Evolutionary conservation across 2,888 invertebrate species (phyloP), one percentile per base, ranked within the genome.

Genomic region (Clostera curtula): DNA sequence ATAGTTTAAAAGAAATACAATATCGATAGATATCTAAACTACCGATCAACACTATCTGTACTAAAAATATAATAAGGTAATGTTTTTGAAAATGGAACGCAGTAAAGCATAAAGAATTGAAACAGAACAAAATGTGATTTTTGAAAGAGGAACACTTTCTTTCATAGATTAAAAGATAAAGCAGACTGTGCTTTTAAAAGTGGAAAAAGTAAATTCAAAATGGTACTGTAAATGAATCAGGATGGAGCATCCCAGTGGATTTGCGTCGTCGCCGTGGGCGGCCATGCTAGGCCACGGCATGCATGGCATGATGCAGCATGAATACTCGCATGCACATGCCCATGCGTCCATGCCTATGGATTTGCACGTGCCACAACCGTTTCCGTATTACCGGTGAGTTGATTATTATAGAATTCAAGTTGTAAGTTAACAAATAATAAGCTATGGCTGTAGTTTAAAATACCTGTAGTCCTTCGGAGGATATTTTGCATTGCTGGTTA

Each of bases 311-410:
- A 86, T 87, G 86, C 88, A 87, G 69, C 87, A 87, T 50, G 85
- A 87, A 38, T 84, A 88, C 68, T 68, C 84, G 19, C 84, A 85
- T 55, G 86, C 86, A 35, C 87, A 87, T 64, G 88, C 87, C 48
- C 88, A 87, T 49, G 79, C 77, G 10, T 80, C 86, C 52, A 89
- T 92, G 89, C 94, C 95, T 27, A 95, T 95, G 94, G 95, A 95
- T 73, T 87, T 95, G 53, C 95, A 95, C 79, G 94, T 95, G 71
- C 93, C 95, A 25, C 95, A 95, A 72, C 93, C 93, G 53, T 95
- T 95, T 74, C 93, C 94, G 34, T 95, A 95, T 80, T 95, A 95
- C 85, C 91, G 94, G 94, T 95, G 64, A 85, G 89, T 82, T 6
- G 8, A 7, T 28, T 23, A n/a, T 5, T 25, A 22, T 15, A 23